Evolutionary conservation across 64 coral and sea anemone species (phyloP).

Genomic region (Acropora tenuis): DNA sequence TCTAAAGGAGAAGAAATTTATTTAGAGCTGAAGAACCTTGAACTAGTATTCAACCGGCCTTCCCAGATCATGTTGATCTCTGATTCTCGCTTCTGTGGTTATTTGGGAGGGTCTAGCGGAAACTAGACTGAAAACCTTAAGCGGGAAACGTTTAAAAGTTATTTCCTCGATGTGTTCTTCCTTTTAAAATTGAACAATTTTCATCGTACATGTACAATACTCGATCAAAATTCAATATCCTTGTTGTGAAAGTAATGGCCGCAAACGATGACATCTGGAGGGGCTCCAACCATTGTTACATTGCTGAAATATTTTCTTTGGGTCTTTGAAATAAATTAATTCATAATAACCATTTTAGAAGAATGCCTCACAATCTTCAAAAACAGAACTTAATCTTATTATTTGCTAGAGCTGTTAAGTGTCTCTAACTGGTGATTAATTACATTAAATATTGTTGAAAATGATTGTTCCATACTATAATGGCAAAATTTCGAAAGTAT

Average conservation of each 20-base stretch:
- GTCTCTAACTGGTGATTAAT: not conserved
- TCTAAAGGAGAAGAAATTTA: not conserved
- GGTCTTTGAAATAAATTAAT: too few relatives aligned
- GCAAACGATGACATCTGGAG: not conserved
- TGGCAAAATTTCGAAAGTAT: constrained; percentile 2
- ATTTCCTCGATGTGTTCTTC: not conserved
- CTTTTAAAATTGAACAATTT: not conserved
- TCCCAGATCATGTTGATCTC: not conserved
- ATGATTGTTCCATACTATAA: not conserved
- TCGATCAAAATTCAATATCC: not conserved
- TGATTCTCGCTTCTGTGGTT: not conserved
- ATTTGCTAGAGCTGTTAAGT: not conserved
- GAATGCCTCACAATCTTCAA: not conserved
- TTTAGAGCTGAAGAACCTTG: not conserved
- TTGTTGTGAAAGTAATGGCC: not conserved
- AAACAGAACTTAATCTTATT: not conserved
- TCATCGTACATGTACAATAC: not conserved
- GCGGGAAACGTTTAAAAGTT: not conserved
- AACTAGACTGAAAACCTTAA: not conserved
- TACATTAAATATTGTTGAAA: not conserved
- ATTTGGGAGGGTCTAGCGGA: not conserved
- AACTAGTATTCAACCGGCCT: not conserved
- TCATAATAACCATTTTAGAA: not conserved
- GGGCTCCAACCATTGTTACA: not conserved
- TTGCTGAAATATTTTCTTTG: not conserved